These are phyloP conservation scores for Enoplosus armatus DNA, from an alignment of 2,797 vertebrate genomes.

Conservation along the genomic window DNA sequence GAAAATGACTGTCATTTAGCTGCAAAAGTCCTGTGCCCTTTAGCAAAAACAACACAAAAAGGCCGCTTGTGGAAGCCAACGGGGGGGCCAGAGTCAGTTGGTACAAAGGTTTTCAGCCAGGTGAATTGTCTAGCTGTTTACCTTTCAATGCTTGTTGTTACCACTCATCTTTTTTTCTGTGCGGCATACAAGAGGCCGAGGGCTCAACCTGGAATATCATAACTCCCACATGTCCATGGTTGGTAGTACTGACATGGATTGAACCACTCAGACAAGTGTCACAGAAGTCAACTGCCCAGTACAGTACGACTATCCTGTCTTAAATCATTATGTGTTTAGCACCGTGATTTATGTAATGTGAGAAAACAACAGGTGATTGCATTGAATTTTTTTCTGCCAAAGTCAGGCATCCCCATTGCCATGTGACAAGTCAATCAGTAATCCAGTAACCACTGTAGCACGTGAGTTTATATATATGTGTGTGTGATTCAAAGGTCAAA, in stretches of 20 bases:
- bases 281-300: no score
- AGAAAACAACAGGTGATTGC: constrained; percentile 8
- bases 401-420: constrained; percentile 26
- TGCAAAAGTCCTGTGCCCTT: background rate
- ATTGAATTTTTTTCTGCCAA: constrained; percentile 12
- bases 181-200: background rate
- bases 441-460: constrained; percentile 28
- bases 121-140: constrained; percentile 31
- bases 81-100: constrained; percentile 10
- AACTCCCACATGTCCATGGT: background rate
- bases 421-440: constrained; percentile 66
- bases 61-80: background rate
- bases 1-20: constrained; percentile 38
- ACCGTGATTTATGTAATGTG: constrained; percentile 4
- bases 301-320: background rate
- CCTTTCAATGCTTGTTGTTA: constrained; percentile 20
- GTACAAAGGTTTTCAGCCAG: constrained; percentile 47
- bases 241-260: background rate
- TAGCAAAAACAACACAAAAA: constrained; percentile 23
- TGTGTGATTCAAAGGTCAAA: constrained; percentile 47
- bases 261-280: background rate
- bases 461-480: constrained; percentile 35
- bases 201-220: background rate
- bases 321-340: background rate
- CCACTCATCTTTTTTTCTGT: background rate